Conservation (phyloP, 2,888 invertebrate species). For the Xanthia icteritia region DNA sequence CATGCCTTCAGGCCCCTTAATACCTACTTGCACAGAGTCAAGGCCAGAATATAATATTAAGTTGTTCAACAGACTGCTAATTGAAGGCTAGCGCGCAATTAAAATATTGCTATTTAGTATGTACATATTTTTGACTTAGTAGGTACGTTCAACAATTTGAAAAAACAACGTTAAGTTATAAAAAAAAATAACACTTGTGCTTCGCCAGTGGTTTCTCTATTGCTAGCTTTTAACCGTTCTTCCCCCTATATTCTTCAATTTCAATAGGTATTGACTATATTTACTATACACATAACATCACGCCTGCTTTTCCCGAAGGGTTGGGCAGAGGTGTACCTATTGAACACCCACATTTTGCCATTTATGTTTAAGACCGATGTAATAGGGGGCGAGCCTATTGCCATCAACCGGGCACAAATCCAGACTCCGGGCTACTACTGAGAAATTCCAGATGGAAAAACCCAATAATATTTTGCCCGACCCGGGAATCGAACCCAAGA, state of each 20-base stretch:
- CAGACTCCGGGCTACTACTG: too few species aligned
- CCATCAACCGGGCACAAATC: neutral
- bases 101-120: slow-evolving; percentile 45
- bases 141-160: neutral
- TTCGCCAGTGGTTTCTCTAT: neutral
- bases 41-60: slow-evolving; percentile 53
- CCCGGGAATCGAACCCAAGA: too few species aligned
- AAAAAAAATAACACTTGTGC: neutral
- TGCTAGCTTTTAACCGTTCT: neutral
- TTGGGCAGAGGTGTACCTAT: neutral
- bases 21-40: slow-evolving; percentile 45
- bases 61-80: slow-evolving; percentile 56
- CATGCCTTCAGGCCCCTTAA: slow-evolving; percentile 46
- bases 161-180: neutral
- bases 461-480: too few species aligned
- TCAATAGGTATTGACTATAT: neutral
- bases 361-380: neutral
- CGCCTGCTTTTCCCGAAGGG: neutral
- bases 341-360: neutral
- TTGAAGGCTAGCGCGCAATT: slow-evolving; percentile 48
- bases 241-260: neutral
- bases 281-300: neutral
- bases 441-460: too few species aligned
- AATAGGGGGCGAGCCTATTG: neutral
- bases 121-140: slow-evolving; percentile 31